Conservation (phyloP, 53 echinoderm and acorn worm genomes). For the Arbacia lixula region DNA sequence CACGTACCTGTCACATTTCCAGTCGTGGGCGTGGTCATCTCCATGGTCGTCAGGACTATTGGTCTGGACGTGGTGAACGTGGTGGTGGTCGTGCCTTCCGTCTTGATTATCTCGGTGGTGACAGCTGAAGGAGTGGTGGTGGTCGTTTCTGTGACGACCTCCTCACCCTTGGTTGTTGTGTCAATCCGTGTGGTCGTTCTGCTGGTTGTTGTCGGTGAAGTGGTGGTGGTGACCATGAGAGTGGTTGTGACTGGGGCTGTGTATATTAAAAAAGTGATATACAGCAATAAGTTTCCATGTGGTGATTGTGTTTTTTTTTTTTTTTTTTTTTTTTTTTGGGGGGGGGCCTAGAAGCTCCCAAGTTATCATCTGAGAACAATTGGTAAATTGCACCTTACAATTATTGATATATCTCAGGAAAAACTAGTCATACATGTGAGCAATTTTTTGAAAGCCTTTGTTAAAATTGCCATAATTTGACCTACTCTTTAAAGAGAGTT, state of each 20-base stretch:
- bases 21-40: constrained; percentile 18
- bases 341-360: too few relatives aligned
- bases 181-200: not conserved
- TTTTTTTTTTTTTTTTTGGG: too few relatives aligned
- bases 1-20: constrained; percentile 41
- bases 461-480: too few relatives aligned
- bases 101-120: constrained; percentile 12
- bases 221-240: not conserved
- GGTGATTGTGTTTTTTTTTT: too few relatives aligned
- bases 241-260: constrained; percentile 27
- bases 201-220: not conserved
- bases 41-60: constrained; percentile 6
- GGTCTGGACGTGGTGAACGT: constrained; percentile 6
- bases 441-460: too few relatives aligned
- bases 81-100: constrained; percentile 9
- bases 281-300: too few relatives aligned
- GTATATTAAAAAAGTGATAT: too few relatives aligned
- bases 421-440: too few relatives aligned
- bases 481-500: too few relatives aligned
- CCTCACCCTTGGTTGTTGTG: constrained; percentile 6
- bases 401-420: too few relatives aligned
- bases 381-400: too few relatives aligned
- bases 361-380: too few relatives aligned
- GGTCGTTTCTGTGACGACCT: not conserved
- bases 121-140: constrained; percentile 22